These are phyloP conservation scores for Harpagifer antarcticus DNA, from an alignment of 2,797 vertebrate genomes.

Conservation along the genomic window DNA sequence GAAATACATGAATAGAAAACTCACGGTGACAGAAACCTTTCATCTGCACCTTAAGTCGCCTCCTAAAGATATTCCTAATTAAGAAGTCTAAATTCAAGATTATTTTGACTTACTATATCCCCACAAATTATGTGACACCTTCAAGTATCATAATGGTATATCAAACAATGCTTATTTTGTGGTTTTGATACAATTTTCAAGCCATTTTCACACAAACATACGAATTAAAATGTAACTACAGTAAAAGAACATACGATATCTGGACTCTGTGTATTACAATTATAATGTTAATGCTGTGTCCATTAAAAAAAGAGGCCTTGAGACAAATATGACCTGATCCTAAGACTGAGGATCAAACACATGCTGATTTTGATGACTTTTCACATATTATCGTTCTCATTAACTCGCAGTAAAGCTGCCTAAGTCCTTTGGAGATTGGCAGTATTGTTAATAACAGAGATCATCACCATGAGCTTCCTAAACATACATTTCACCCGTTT, in stretches of 20 bases:
- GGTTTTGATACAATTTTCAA: too few species aligned
- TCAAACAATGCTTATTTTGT: too few species aligned
- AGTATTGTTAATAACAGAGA: neutral
- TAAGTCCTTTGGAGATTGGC: neutral
- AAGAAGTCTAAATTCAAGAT: neutral
- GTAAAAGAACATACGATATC: too few species aligned
- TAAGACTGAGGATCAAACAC: constrained; percentile 1
- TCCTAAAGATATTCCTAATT: neutral
- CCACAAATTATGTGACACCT: neutral
- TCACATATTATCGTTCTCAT: neutral
- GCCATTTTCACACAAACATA: too few species aligned
- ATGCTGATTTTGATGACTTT: constrained; percentile 9
- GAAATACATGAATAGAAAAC: constrained; percentile 40
- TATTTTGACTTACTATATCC: neutral
- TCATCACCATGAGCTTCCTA: neutral
- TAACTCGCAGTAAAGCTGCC: constrained; percentile 2
- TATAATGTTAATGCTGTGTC: too few species aligned
- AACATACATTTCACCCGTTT: neutral
- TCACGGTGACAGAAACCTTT: constrained; percentile 22
- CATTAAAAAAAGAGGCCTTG: constrained; percentile 3
- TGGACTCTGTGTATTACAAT: too few species aligned
- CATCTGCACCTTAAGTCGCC: neutral
- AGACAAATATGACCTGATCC: constrained; percentile 45
- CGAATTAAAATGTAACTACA: too few species aligned
- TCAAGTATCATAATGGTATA: neutral